Evolutionary conservation across 37 sponge, comb jelly and placozoan species (phyloP).

Genomic region (Tethya wilhelma): DNA sequence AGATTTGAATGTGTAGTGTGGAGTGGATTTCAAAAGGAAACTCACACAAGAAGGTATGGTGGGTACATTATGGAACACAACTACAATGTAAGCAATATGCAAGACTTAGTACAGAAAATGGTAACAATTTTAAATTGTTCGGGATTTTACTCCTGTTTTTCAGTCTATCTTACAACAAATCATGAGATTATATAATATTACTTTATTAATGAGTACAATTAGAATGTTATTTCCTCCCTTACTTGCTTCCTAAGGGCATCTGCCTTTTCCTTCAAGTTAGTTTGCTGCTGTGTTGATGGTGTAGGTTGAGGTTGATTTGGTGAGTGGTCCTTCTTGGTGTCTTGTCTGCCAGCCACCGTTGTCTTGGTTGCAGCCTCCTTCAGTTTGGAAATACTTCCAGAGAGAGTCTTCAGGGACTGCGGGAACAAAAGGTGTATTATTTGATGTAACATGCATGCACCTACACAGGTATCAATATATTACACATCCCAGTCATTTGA

Average conservation of each 20-base stretch:
- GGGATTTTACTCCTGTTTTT: too few species aligned
- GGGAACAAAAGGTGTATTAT: background rate
- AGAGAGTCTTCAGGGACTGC: constrained; percentile 66
- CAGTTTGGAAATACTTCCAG: constrained; percentile 41
- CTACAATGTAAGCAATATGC: too few species aligned
- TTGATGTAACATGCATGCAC: background rate
- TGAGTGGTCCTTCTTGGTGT: background rate
- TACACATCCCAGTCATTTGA: background rate
- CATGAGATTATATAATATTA: too few species aligned
- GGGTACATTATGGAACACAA: too few species aligned
- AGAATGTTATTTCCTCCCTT: too few species aligned
- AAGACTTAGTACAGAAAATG: too few species aligned
- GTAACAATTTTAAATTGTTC: too few species aligned
- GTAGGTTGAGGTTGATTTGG: background rate
- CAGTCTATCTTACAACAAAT: too few species aligned
- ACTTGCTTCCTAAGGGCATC: constrained; percentile 50
- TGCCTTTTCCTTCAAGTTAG: constrained; percentile 28
- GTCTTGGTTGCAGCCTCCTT: constrained; percentile 52
- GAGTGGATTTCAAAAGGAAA: too few species aligned
- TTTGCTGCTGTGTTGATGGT: background rate
- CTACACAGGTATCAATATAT: background rate
- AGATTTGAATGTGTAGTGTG: too few species aligned
- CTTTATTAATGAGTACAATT: too few species aligned
- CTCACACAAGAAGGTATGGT: too few species aligned
- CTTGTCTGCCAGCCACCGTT: constrained; percentile 8